Evolutionary conservation across 2,113 vertebrate species (phyloP).

Genomic region (Chloroceryle aenea): DNA sequence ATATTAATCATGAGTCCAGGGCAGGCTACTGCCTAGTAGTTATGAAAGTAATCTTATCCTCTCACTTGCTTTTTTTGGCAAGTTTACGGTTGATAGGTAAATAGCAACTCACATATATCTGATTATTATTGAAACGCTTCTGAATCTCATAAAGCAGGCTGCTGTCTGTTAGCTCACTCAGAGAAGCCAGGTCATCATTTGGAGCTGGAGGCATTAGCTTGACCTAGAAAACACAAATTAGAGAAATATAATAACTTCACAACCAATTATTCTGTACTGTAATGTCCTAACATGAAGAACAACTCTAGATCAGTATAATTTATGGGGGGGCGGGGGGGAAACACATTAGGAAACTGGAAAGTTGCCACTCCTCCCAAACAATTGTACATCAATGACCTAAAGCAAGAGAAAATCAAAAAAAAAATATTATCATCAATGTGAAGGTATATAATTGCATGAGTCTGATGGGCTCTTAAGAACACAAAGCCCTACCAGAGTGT

Average conservation of each 20-base stretch:
- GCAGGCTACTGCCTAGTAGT: neutral
- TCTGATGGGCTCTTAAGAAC: neutral
- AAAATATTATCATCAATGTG: neutral
- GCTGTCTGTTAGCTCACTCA: slow-evolving; percentile 92
- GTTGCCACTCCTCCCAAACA: neutral
- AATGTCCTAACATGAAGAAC: neutral
- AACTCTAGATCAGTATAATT: neutral
- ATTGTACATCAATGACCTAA: neutral
- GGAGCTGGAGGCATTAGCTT: slow-evolving; percentile 94
- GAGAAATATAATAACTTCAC: neutral
- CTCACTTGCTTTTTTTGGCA: neutral
- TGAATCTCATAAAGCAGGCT: slow-evolving; percentile 99
- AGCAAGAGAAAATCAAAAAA: neutral
- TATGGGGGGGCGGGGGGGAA: no score
- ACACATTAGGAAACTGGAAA: neutral
- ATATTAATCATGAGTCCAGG: neutral
- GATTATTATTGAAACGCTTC: slow-evolving; percentile 93
- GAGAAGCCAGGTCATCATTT: slow-evolving; percentile 92
- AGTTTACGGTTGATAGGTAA: neutral
- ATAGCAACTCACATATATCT: slow-evolving; percentile 89
- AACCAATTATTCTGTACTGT: neutral
- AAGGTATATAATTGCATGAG: neutral
- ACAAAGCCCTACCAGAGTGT: neutral
- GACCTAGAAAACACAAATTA: slow-evolving; percentile 77
- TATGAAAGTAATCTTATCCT: neutral